A percentile compares a stretch with the other conserved stretches of the same genome.
These are phyloP conservation scores for Cercopithecus mona DNA, from an alignment of 2,113 vertebrate species.

Conservation along the genomic window DNA sequence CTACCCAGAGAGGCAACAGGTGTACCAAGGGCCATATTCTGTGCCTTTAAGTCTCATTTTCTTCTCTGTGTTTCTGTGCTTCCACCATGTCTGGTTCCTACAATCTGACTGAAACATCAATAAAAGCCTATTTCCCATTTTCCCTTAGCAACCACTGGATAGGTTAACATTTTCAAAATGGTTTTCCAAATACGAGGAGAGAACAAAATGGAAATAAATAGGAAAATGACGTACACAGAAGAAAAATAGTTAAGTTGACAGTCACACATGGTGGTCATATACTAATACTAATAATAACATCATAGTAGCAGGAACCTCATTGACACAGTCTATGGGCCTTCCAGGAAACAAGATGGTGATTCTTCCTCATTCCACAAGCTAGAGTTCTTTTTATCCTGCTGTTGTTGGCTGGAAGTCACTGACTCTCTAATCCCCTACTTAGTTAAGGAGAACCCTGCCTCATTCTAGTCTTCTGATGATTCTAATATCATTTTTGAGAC, in stretches of 20 bases:
- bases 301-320: neutral
- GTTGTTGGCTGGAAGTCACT: neutral
- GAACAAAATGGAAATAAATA: slow-evolving; percentile 43
- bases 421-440: neutral
- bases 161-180: slow-evolving; percentile 25
- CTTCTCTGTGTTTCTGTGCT: neutral
- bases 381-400: neutral
- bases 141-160: neutral
- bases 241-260: slow-evolving; percentile 18
- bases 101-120: neutral
- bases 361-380: neutral
- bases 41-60: neutral
- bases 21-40: neutral
- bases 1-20: neutral
- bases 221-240: neutral
- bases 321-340: neutral
- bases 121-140: neutral
- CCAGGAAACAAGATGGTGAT: neutral
- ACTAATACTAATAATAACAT: neutral
- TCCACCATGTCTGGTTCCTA: neutral
- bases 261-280: neutral
- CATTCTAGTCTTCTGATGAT: neutral
- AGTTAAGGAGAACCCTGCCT: neutral
- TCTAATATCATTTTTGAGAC: neutral
- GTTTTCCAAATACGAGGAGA: slow-evolving; percentile 31